Base-by-base conservation (phyloP, 2,888 invertebrate species). In the Teleogryllus oceanicus region DNA sequence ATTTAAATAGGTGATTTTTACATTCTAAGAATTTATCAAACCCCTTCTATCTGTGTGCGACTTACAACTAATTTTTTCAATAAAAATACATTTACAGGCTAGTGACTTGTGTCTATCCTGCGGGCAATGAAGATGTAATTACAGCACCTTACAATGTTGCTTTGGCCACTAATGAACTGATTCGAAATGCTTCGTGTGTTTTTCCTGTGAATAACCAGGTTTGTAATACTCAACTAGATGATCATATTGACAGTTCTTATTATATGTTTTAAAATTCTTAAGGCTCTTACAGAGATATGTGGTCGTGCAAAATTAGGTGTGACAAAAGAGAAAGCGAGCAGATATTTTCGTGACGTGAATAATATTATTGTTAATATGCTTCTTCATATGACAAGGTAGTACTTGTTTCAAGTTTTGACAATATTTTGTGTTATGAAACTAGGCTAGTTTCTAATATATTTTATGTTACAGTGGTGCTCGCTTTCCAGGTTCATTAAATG, bases 121-220 rank as follows among this genome's bases (percentile, higher is more conserved):
- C 87, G 77, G 87, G 87, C 50, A 88, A 87, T 76, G 89, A 89
- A 85, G 90, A 90, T 84, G 90, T 90, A 2, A 86, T 90, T 50
- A 90, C 89, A 18, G 88, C 89, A 75, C 89, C 90, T 0, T 90
- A 90, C 83, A 90, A 90, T 84, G 88, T 89, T 82, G 85, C 88
- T 13, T 84, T 90, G 77, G 87, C 89, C 0, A 89, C 89, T 2
- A 85, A 86, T 80, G 86, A 88, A 83, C 85, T 90, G 74, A 85
- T 88, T 75, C 87, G 89, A 78, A 84, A 88, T 83, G 89, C 89
- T 8, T 89, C 88, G 2, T 90, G 89, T 84, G 89, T 90, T 18
- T 88, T 90, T 85, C 90, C 90, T 49, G 86, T 88, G 50, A 90
- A 90, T 84, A 90, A 90, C 84, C 85, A 88, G 83, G 84, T 84